phyloP scores from a whole-genome alignment of 2,797 vertebrate genomes.

The Gallinago stenura region DNA sequence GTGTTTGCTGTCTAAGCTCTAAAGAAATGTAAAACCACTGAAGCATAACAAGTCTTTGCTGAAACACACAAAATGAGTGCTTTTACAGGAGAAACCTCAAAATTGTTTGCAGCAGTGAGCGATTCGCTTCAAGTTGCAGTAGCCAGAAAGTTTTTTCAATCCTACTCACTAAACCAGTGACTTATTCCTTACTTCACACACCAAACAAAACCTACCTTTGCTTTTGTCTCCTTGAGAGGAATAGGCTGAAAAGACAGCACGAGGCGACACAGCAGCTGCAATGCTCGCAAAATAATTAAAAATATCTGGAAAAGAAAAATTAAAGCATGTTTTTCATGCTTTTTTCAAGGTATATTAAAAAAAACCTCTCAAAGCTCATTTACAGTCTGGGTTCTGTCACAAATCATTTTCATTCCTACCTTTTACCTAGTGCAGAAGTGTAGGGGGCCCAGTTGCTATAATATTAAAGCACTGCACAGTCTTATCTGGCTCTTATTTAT shows the following conservation, averaged over 20 bases:
- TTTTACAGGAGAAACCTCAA: background rate
- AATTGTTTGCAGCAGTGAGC: background rate
- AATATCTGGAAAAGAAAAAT: constrained; percentile 84
- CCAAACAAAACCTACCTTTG: constrained; percentile 81
- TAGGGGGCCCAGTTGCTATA: background rate
- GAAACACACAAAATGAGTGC: background rate
- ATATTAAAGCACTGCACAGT: background rate
- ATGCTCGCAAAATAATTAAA: constrained; percentile 89
- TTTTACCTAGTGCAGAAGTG: background rate
- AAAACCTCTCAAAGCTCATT: background rate
- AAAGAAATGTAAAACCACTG: background rate
- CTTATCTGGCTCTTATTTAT: background rate
- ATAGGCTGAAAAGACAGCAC: constrained; percentile 93
- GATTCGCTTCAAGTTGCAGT: background rate
- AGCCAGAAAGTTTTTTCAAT: background rate
- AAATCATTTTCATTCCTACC: background rate
- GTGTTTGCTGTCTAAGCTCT: background rate
- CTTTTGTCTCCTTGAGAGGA: constrained; percentile 83
- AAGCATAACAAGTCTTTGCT: background rate
- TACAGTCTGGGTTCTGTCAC: background rate
- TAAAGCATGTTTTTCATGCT: background rate
- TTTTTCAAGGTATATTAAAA: background rate
- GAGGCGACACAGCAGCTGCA: constrained; percentile 89
- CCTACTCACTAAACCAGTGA: background rate
- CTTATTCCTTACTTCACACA: background rate